phyloP scores from a whole-genome alignment of 1,140 invertebrate genomes.

The Hetaerina americana region DNA sequence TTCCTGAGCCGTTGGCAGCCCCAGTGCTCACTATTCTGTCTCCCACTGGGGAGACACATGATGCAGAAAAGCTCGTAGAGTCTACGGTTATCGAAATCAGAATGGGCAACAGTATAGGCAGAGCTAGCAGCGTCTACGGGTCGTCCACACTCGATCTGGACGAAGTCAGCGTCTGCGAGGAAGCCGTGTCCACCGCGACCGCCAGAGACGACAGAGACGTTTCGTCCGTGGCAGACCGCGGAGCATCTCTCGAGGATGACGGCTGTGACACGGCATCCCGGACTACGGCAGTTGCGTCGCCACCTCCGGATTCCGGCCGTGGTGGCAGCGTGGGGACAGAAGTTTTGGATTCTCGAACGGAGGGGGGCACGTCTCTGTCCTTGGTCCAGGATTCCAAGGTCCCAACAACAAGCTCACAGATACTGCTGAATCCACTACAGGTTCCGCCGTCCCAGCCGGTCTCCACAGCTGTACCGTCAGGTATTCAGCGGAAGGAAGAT shows the following conservation, averaged over 20 bases:
- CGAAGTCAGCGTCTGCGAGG: not conserved
- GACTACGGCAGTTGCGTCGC: not conserved
- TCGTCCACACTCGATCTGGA: not conserved
- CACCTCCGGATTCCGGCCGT: not conserved
- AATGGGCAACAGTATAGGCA: not conserved
- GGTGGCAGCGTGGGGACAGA: not conserved
- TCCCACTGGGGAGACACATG: not conserved
- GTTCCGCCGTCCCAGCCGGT: not conserved
- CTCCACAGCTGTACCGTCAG: not conserved
- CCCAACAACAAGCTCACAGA: too few species aligned
- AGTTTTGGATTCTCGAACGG: not conserved
- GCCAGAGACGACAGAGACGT: not conserved
- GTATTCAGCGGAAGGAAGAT: too few species aligned
- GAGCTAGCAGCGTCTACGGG: not conserved
- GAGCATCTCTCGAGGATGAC: not conserved
- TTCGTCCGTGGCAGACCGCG: not conserved
- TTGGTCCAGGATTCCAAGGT: not conserved
- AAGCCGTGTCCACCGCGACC: not conserved
- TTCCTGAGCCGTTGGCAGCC: too few species aligned
- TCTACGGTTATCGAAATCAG: not conserved
- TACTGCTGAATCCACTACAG: not conserved
- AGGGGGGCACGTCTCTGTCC: not conserved
- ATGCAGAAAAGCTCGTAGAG: not conserved
- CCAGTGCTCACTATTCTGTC: too few species aligned
- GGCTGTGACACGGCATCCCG: not conserved